A percentile compares a stretch with the other conserved stretches of the same genome.
Conservation (phyloP, 2,888 invertebrate genomes). For the Neria commutata region DNA sequence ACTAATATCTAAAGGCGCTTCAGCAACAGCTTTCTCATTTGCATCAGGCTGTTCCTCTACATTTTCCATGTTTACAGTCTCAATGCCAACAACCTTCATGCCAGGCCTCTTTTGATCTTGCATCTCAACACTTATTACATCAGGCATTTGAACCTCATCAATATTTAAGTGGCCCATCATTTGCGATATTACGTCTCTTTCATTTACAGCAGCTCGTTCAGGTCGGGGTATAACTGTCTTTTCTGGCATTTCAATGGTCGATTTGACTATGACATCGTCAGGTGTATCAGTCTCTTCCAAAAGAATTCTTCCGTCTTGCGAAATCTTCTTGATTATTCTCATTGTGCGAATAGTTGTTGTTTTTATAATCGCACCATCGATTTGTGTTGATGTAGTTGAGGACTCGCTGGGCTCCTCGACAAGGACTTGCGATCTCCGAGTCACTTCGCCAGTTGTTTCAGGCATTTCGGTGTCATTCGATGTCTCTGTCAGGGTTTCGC, state of each 20-base stretch:
- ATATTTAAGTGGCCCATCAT: conserved; percentile 31
- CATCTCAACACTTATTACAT: conserved; percentile 30
- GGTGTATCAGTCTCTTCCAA: conserved; percentile 48
- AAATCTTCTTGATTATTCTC: conserved; percentile 50
- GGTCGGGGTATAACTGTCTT: conserved; percentile 31
- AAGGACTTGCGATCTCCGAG: conserved; percentile 36
- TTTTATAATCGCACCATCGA: conserved; percentile 52
- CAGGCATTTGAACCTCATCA: conserved; percentile 39
- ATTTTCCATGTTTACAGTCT: conserved; percentile 41
- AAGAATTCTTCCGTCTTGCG: conserved; percentile 51
- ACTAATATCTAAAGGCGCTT: not conserved
- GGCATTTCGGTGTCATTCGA: too few relatives aligned
- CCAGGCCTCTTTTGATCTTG: conserved; percentile 40
- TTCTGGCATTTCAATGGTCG: conserved; percentile 53
- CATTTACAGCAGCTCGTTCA: conserved; percentile 7
- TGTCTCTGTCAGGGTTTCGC: conserved; percentile 41
- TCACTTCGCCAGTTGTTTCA: too few relatives aligned
- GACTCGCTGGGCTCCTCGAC: conserved; percentile 41
- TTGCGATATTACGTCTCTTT: conserved; percentile 19
- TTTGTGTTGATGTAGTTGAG: conserved; percentile 45
- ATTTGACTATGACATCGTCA: conserved; percentile 48
- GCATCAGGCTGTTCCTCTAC: conserved; percentile 14
- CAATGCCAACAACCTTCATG: conserved; percentile 46
- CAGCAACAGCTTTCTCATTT: conserved; percentile 7
- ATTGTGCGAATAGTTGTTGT: conserved; percentile 59